Base-by-base conservation (phyloP, 2,113 vertebrate genomes). In the Nycticryphes semicollaris region DNA sequence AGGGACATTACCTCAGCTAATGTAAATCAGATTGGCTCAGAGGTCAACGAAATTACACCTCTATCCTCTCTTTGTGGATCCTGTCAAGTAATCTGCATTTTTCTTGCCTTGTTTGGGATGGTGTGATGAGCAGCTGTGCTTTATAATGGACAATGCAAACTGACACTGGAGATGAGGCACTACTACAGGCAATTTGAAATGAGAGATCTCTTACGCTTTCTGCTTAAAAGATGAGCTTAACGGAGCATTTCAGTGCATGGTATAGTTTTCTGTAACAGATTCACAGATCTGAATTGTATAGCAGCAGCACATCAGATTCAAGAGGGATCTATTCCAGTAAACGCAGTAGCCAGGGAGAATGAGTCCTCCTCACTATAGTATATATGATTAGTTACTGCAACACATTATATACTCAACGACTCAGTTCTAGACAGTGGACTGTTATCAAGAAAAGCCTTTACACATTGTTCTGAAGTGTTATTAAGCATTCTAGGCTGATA, bases 401-500 rank as follows among this genome's bases (percentile, higher is more conserved):
- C 8, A 21, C 0, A 0, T 43, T 64, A 22, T 14, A 87, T 24
- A 64, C 23, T 19, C 53, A 47, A 2, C 15, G 51, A 41, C n/a
- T 83, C 47, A 43, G 31, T 72, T 53, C 59, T 64, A 41, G 62
- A 25, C 45, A 63, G 60, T 10, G 74, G 69, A 78, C 57, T 31
- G 66, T 13, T 28, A 39, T 59, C 83, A 48, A 0, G 0, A 35
- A 53, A 56, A 69, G 47, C 48, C 75, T 64, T 81, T 54, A 74
- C 64, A 87, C 67, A 13, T 27, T 59, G 60, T 35, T 75, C 80
- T 87, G 76, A 92, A 78, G 53, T 50, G n/a, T 17, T 74, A 70
- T 62, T 67, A 67, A 70, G 77, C 45, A 68, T 79, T 78, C 89
- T 33, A 28, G 50, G 62, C 33, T 75, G 68, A 62, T 63, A 60